Base-by-base conservation (phyloP, 2,797 vertebrate genomes). In the Xyrichtys novacula region DNA sequence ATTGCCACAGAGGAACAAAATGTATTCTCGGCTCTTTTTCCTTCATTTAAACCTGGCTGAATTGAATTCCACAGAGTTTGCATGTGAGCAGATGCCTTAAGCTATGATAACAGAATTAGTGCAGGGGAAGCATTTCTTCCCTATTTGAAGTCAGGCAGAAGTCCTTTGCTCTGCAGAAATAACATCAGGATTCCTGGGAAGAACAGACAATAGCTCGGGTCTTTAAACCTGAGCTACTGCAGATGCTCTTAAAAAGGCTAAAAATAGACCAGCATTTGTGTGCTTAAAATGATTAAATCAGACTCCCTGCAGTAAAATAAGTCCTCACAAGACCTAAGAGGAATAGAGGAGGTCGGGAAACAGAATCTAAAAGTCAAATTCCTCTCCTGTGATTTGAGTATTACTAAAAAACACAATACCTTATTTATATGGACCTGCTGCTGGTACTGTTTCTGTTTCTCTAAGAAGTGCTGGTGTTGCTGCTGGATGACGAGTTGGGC, bases 401-500 rank as follows among this genome's bases (percentile, higher is more conserved):
- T 64, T 78, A 74, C 73, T 65, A 76, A 46, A 47, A 54, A 54
- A 52, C 40, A 69, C 32, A 68, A 56, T 92, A 99, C 98, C 96
- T 99, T 98, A 89, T 98, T 99, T 94, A 99, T 96, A 84, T 99
- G 97, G 88, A 98, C 85, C 91, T 99, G 96, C 86, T 99, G 97
- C 91, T 99, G 97, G 90, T 98, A 99, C 71, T 97, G 96, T 91
- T 98, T 99, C 92, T 98, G 98, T 77, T 97, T 98, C 92, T 99
- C 97, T 91, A 99, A 87, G 92, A 99, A 98, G 57, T 99, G 96
- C 92, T 98, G 98, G 89, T 99, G 98, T 54, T 99, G 98, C 88
- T 99, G 98, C 90, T 98, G 98, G 85, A 98, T 98, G 83, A 99
- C 97, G 55, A 99, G 94, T 85, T 99, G 98, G 68, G 97, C 97